phyloP scores from a whole-genome alignment of 1,140 invertebrate genomes.

The Holcopasites calliopsidis region DNA sequence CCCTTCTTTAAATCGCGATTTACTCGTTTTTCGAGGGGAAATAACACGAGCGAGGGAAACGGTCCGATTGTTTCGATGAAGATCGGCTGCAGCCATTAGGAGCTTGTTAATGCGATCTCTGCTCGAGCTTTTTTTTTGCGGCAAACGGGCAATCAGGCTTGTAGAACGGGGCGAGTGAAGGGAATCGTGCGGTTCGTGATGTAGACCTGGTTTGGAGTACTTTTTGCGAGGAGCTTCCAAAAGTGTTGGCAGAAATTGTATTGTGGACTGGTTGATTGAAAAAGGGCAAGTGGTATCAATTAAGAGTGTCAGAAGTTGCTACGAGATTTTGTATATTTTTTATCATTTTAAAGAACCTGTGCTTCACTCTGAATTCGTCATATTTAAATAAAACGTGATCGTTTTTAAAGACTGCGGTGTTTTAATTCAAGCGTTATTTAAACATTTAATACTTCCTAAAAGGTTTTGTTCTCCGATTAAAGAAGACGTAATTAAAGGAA shows the following conservation, averaged over 20 bases:
- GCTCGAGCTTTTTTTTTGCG: neutral
- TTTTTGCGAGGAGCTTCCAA: too few species aligned
- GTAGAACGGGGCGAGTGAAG: neutral
- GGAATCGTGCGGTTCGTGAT: neutral
- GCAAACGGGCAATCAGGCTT: neutral
- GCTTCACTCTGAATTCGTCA: too few species aligned
- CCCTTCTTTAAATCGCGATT: constrained; percentile 4
- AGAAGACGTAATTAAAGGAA: neutral
- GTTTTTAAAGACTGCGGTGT: too few species aligned
- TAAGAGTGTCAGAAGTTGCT: too few species aligned
- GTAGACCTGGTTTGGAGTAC: neutral
- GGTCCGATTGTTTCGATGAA: constrained; percentile 5
- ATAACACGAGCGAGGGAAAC: neutral
- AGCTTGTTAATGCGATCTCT: constrained; percentile 15
- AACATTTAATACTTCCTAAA: too few species aligned
- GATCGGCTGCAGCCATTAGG: neutral
- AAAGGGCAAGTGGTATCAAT: too few species aligned
- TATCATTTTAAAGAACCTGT: too few species aligned
- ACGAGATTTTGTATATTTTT: too few species aligned
- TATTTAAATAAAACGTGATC: too few species aligned
- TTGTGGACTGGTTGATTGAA: too few species aligned
- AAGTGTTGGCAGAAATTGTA: too few species aligned
- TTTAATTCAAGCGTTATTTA: too few species aligned
- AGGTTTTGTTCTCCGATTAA: neutral
- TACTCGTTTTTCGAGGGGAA: neutral